Base-by-base conservation (phyloP, 1,140 invertebrate genomes). In the Venturia canescens region DNA sequence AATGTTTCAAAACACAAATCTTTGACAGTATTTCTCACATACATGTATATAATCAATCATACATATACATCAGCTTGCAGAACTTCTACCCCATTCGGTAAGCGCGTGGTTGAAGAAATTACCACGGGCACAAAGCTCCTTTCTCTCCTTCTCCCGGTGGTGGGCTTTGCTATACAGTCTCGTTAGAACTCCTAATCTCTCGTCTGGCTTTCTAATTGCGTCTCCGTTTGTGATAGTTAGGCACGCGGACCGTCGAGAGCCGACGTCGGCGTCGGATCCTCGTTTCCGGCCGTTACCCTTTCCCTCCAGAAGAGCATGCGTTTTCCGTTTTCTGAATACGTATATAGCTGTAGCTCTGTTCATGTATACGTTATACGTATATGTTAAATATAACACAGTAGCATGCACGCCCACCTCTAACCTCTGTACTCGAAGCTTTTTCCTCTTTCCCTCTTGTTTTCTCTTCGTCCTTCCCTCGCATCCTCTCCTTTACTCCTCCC, bases 121-220 rank as follows among this genome's bases (percentile, higher is more conserved):
- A 21, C 34, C 44, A 7, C 29, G 23, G n/a, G 29, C 75, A 77
- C 34, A 77, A 69, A 69, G 66, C 66, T 69, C 66, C 29, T 31
- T 29, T 34, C 66, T 69, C 66, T 63, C 16, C 23, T 23, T 27
- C 60, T 63, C 23, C 23, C 16, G 29, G 7, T 34, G 27, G 29
- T 48, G 57, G 53, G 60, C 75, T 77, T 77, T 63, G 75, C 57
- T 77, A 26, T 63, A 63, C 53, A 80, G 66, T 74, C 81, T 76
- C 77, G 71, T 79, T 79, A 79, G 70, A 69, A 80, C 38, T 77
- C 72, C 78, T 70, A 82, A 76, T 78, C 78, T 80, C 79, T 80
- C 71, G 79, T 79, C 78, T 72, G 60, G 29, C 60, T 82, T 80
- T 82, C 78, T 82, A 82, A 82, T 82, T 82, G 81, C 81, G 76